A percentile compares a stretch with the other conserved stretches of the same genome.
These are phyloP conservation scores for Zosterops lateralis DNA, from an alignment of 2,113 vertebrate genomes.

Conservation along the genomic window DNA sequence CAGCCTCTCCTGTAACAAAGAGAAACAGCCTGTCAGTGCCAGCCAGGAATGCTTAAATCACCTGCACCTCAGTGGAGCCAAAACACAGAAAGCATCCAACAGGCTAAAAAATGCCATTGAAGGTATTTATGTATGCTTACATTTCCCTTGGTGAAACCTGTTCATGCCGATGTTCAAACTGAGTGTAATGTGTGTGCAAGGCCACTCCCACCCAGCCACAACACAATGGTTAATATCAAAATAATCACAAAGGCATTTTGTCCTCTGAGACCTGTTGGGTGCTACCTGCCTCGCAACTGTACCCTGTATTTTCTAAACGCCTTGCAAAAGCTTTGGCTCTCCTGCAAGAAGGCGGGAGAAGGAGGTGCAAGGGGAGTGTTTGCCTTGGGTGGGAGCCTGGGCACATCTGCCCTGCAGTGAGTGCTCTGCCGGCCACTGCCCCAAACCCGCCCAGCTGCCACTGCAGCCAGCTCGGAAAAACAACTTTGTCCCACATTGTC, in stretches of 20 bases:
- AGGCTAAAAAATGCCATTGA: neutral
- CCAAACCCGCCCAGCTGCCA: neutral
- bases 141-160: neutral
- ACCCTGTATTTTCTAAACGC: neutral
- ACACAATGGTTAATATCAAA: fast-evolving
- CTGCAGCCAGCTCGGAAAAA: neutral
- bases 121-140: neutral
- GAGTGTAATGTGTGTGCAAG: neutral
- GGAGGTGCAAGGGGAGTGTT: fast-evolving
- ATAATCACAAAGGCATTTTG: neutral
- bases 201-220: neutral
- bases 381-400: neutral
- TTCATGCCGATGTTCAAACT: fast-evolving
- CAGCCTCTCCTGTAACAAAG: constrained; percentile 6
- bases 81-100: neutral
- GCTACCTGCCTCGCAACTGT: neutral
- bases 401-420: neutral
- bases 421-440: neutral
- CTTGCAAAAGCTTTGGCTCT: neutral
- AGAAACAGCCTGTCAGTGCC: neutral
- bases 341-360: neutral
- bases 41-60: neutral
- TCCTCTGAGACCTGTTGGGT: fast-evolving
- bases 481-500: neutral
- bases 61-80: neutral